A percentile compares a stretch with the other conserved stretches of the same genome.
These are phyloP conservation scores for Sebastes aleutianus DNA, from an alignment of 2,797 vertebrate species.

Conservation along the genomic window DNA sequence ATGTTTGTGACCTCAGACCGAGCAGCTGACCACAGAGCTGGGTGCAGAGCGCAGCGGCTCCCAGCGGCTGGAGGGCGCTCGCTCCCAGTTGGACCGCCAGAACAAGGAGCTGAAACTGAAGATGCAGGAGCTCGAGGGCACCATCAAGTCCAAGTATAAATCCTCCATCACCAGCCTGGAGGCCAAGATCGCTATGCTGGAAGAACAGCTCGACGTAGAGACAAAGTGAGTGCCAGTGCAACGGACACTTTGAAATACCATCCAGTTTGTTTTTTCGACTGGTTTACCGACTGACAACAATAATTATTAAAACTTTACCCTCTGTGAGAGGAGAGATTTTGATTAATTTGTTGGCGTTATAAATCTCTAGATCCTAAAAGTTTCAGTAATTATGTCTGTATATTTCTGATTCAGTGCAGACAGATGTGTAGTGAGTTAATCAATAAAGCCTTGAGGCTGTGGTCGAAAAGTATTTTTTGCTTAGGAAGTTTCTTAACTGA, in stretches of 20 bases:
- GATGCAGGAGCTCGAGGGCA: constrained; percentile 91
- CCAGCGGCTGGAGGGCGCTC: constrained; percentile 90
- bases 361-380: not conserved
- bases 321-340: not conserved
- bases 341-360: not conserved
- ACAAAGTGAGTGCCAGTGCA: constrained; percentile 83
- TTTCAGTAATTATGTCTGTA: not conserved
- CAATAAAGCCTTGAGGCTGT: not conserved
- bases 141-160: constrained; percentile 93
- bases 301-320: not conserved
- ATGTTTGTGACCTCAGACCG: constrained; percentile 77
- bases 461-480: no score
- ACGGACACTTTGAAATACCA: not conserved
- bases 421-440: not conserved
- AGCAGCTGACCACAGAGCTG: constrained; percentile 91
- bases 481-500: no score
- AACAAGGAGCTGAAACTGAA: constrained; percentile 96
- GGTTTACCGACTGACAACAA: not conserved
- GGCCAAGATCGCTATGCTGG: constrained; percentile 90
- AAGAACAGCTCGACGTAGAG: constrained; percentile 92
- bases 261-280: not conserved
- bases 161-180: constrained; percentile 86
- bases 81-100: constrained; percentile 93
- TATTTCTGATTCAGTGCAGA: not conserved
- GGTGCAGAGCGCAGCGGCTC: constrained; percentile 86